Base-by-base conservation (phyloP, 2,113 vertebrate species). In the Solenodon paradoxus region DNA sequence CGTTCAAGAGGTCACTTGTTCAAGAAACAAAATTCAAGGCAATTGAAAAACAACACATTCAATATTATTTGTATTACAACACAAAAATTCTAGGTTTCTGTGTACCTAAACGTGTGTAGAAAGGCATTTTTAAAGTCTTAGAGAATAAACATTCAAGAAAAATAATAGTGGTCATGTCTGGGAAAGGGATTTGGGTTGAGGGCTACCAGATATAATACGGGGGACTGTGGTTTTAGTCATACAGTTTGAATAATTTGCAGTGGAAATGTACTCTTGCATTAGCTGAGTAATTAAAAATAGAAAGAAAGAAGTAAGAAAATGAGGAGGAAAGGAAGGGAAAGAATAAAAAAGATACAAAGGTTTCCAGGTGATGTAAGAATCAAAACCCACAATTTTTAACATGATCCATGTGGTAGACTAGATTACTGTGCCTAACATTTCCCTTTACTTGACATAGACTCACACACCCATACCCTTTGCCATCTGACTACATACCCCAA, bases 1-100 rank as follows among this genome's bases (percentile, higher is more conserved):
- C 88, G 47, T 71, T 88, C 78, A 94, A 92, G 40, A 82, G 93
- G 42, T 28, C 51, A 64, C 55, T 92, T 63, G 69, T 28, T 80
- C 45, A 71, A 88, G 71, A 88, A 83, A 61, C 53, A 35, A 82
- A 63, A 75, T 19, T 45, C 61, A 71, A 49, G 69, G 61, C 26
- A 72, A 11, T 49, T 66, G 61, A 63, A 61, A 86, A 86, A 82
- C 3, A 64, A n/a, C 61, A 38, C 0, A 30, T 74, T 42, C 20
- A 61, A 51, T 47, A 63, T 40, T 26, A 32, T 82, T 71, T 40
- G 42, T 35, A 71, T 82, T 88, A 72, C 95, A 92, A 95, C 28
- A 42, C 32, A 84, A 92, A 92, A 61, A n/a, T 75, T 42, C 35
- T 84, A 45, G 13, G 9, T 80, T 49, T 72, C 38, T 81, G 4